Percentiles rank a stretch among this genome's conserved stretches.
These are phyloP conservation scores for Drosophila paulistorum DNA, from an alignment of 1,140 invertebrate species.

Conservation along the genomic window DNA sequence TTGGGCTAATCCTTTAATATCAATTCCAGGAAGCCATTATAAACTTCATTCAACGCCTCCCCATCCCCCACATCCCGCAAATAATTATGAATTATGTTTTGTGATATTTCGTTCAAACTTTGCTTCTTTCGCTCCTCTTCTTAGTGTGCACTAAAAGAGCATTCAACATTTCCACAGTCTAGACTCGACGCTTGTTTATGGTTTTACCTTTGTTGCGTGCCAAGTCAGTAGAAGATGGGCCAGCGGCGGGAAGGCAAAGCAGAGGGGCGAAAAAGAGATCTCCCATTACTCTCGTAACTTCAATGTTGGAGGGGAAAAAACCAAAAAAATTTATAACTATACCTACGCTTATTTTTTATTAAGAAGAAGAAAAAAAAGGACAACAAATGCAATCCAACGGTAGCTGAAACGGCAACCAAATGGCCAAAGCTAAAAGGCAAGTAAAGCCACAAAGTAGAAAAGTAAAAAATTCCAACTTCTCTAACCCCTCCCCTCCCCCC, in stretches of 20 bases:
- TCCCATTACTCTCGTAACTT: slow-evolving; percentile 8
- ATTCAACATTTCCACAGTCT: slow-evolving; percentile 60
- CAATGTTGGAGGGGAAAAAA: no score
- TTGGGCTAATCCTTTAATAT: slow-evolving; percentile 1
- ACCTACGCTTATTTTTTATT: slow-evolving; percentile 62
- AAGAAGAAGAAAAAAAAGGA: slow-evolving; percentile 44
- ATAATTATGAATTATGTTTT: slow-evolving; percentile 41
- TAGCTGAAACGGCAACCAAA: slow-evolving; percentile 40
- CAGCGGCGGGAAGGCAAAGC: slow-evolving; percentile 6
- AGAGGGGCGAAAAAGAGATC: background rate
- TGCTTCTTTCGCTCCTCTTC: slow-evolving; percentile 17
- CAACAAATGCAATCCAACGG: slow-evolving; percentile 29
- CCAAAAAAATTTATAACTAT: slow-evolving; percentile 77
- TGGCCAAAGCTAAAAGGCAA: slow-evolving; percentile 78
- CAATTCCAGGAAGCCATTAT: slow-evolving; percentile 11
- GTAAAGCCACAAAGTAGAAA: slow-evolving; percentile 78
- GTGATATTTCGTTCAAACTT: slow-evolving; percentile 53
- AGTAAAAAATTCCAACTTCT: slow-evolving; percentile 75
- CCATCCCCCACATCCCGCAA: background rate
- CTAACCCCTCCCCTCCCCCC: slow-evolving; percentile 21
- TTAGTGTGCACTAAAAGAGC: slow-evolving; percentile 37
- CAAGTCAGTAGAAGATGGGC: slow-evolving; percentile 42
- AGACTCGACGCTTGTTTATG: slow-evolving; percentile 71
- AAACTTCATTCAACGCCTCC: background rate
- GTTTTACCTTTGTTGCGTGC: slow-evolving; percentile 60